Evolutionary conservation across 2,888 invertebrate genomes (phyloP).

Genomic region (Pachliopta kotzebuea): DNA sequence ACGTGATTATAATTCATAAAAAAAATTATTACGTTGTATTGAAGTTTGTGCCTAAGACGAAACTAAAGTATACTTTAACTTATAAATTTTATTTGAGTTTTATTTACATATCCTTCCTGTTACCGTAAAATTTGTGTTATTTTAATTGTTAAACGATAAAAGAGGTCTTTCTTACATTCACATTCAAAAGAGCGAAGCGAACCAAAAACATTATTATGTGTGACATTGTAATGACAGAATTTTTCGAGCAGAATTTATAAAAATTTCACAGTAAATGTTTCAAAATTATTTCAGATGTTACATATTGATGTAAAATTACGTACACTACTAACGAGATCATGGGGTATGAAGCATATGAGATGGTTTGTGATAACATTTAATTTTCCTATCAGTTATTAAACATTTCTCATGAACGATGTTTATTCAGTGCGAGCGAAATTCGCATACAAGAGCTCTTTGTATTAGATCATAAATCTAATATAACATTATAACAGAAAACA

Average conservation of each 20-base stretch:
- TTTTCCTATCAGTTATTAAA: background rate
- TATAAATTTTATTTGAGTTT: conserved; percentile 5
- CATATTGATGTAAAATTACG: conserved; percentile 39
- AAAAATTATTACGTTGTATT: background rate
- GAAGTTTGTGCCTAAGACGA: background rate
- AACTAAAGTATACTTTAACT: conserved; percentile 18
- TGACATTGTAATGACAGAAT: conserved; percentile 16
- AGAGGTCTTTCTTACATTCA: background rate
- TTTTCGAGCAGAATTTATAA: background rate
- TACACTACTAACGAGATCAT: conserved; percentile 38
- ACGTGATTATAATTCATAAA: background rate
- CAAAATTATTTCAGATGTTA: conserved; percentile 16
- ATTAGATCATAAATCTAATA: too few species aligned
- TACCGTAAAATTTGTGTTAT: background rate
- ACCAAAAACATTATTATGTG: background rate
- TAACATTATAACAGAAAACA: too few species aligned
- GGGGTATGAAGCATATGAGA: conserved; percentile 44
- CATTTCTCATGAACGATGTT: too few species aligned
- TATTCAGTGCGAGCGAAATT: too few species aligned
- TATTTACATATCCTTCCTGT: background rate
- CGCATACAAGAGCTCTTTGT: too few species aligned
- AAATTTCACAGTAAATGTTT: conserved; percentile 1
- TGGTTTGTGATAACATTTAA: conserved; percentile 46
- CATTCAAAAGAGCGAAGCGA: conserved; percentile 3
- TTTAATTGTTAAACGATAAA: background rate